Conservation (phyloP, 2,888 invertebrate species). For the Xylota segnis region DNA sequence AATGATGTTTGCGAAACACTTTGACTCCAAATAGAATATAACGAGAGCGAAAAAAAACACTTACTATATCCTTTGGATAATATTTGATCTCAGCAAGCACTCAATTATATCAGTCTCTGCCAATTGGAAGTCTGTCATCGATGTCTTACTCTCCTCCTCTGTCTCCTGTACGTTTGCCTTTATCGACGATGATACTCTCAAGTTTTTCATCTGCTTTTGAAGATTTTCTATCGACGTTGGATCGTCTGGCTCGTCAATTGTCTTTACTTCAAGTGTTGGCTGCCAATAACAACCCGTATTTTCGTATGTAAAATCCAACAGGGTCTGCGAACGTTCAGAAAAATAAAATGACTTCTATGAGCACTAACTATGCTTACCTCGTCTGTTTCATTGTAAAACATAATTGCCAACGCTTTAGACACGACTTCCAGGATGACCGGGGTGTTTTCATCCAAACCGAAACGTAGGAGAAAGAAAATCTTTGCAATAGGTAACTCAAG, state of each 20-base stretch:
- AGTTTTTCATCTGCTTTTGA: constrained; percentile 85
- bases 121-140: constrained; percentile 94
- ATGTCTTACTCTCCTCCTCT: constrained; percentile 86
- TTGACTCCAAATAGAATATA: no score
- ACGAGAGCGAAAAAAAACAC: constrained; percentile 4
- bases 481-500: constrained; percentile 91
- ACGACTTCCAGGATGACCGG: constrained; percentile 90
- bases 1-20: no score
- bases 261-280: constrained; percentile 86
- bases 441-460: constrained; percentile 94
- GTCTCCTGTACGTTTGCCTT: constrained; percentile 81
- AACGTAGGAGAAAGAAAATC: constrained; percentile 92
- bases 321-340: constrained; percentile 82
- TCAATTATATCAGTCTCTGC: constrained; percentile 93
- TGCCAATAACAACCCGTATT: constrained; percentile 88
- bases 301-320: constrained; percentile 89
- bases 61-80: constrained; percentile 89
- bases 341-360: background rate
- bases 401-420: constrained; percentile 89
- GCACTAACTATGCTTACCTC: constrained; percentile 85
- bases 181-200: constrained; percentile 80
- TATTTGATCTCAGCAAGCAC: constrained; percentile 90
- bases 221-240: constrained; percentile 85
- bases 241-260: constrained; percentile 80
- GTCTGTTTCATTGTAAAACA: constrained; percentile 91